Base-by-base conservation (phyloP, 2,113 vertebrate genomes). In the Chaenogobius annularis region DNA sequence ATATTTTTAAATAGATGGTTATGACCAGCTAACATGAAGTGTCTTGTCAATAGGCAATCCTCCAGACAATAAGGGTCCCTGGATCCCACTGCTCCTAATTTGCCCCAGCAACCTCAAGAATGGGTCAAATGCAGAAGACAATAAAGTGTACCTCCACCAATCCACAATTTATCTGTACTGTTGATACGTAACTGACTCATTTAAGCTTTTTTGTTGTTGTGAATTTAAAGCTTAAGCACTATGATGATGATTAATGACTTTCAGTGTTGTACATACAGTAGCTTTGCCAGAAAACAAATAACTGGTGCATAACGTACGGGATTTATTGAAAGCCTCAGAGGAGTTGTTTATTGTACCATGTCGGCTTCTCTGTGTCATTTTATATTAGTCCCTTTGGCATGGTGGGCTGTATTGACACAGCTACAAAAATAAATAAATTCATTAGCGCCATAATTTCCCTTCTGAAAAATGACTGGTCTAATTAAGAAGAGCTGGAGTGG, bases 361-460 rank as follows among this genome's bases (percentile, higher is more conserved):
- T 74, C 70, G 62, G 75, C 68, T 66, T 17, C 62, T 48, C 61
- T 50, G 23, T 31, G 63, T 52, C 20, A 64, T 66, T 50, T 66
- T 63, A 73, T 56, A 68, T 75, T 66, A 75, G 74, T 70, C 15
- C 64, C 43, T 26, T 23, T 46, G 13, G 48, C 47, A 35, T 31
- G 73, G 47, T 75, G 44, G 82, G 75, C 83, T 74, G 40, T 58
- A 50, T 62, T 80, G 84, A 88, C 79, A 70, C 66, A 78, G 66
- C 56, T 73, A 78, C 26, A 82, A 90, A 85, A 67, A 84, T 82
- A 80, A 83, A 83, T 69, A 78, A 44, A 77, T 74, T 84, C 44
- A 1, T 46, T 66, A n/a, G 14, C 66, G 73, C 63, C 63, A 61
- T 72, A 73, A 73, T 58, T 13, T 58, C 78, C 74, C 80, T 73